phyloP scores from a whole-genome alignment of 1,140 invertebrate genomes.

The Neodiprion fabricii region DNA sequence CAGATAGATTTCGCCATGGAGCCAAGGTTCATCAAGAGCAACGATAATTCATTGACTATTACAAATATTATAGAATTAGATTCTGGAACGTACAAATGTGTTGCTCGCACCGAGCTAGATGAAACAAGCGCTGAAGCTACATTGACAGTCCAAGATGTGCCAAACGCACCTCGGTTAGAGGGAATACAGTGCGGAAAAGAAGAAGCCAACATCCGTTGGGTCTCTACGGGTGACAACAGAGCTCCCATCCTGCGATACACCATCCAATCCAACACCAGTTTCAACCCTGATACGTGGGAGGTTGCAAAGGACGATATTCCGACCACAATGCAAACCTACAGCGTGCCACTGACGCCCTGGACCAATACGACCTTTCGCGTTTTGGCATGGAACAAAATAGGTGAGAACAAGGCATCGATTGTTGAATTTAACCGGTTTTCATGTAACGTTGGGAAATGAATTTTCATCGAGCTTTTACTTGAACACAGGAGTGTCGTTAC shows the following conservation, averaged over 20 bases:
- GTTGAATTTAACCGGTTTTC: slow-evolving; percentile 8
- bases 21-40: slow-evolving; percentile 81
- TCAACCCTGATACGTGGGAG: slow-evolving; percentile 93
- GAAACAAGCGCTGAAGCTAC: slow-evolving; percentile 83
- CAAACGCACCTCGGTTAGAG: slow-evolving; percentile 82
- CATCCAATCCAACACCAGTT: slow-evolving; percentile 94
- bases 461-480: slow-evolving; percentile 16
- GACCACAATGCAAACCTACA: slow-evolving; percentile 79
- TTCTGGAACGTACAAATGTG: slow-evolving; percentile 94
- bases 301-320: slow-evolving; percentile 76
- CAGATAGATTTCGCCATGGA: slow-evolving; percentile 87
- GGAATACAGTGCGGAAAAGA: slow-evolving; percentile 72
- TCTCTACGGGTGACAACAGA: slow-evolving; percentile 90
- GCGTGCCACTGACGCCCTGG: slow-evolving; percentile 85
- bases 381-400: slow-evolving; percentile 92
- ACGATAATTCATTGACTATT: slow-evolving; percentile 93
- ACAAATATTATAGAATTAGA: slow-evolving; percentile 93
- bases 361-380: slow-evolving; percentile 97
- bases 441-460: neutral
- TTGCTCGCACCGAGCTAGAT: slow-evolving; percentile 89
- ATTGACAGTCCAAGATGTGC: slow-evolving; percentile 94
- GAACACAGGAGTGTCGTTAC: slow-evolving; percentile 72
- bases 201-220: slow-evolving; percentile 83
- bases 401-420: slow-evolving; percentile 31
- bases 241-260: slow-evolving; percentile 91